Evolutionary conservation across 2,888 invertebrate species (phyloP), one percentile per base, ranked within the genome.

Genomic region (Polietes domitor): DNA sequence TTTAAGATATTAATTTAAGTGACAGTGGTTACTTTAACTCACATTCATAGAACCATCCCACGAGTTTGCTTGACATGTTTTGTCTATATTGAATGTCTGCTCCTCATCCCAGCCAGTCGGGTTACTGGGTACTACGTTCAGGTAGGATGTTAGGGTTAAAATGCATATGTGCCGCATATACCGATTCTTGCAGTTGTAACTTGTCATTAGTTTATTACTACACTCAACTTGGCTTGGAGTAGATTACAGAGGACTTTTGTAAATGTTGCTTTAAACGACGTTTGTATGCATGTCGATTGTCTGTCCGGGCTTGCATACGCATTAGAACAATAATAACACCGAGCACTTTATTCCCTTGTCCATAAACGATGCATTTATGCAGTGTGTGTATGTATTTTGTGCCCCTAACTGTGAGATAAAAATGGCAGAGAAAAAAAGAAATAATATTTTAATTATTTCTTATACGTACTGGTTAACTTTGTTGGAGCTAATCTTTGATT

Each of bases 131-230:
- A 53, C n/a, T n/a, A 53, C 53, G 2, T 53, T 26, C 24, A 24
- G 58, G 58, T 26, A 58, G 58, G 58, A 15, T 58, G 58, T 26
- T 26, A 58, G 58, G 58, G n/a, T n/a, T n/a, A 58, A 58, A 26
- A 58, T 2, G 12, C 50, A 50, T 5, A n/a, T 37, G 37, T n/a
- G n/a, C 15, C 15, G 32, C n/a, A 47, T 6, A 47, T n/a, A 47
- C 47, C 10, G 7, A 10, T 15, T 15, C 26, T 12, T 10, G 58
- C 15, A 58, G 58, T 26, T 26, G 15, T 26, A 58, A 58, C 58
- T 70, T 82, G 81, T 74, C 77, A 77, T 77, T 82, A 70, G 58
- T 77, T 61, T 70, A 58, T 43, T 61, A 82, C 17, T 65, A 41
- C 68, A 81, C 32, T 6, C 58, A 12, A n/a, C 47, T 47, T 2